phyloP scores from a whole-genome alignment of 2,797 vertebrate species.

The Poecilia gillii region DNA sequence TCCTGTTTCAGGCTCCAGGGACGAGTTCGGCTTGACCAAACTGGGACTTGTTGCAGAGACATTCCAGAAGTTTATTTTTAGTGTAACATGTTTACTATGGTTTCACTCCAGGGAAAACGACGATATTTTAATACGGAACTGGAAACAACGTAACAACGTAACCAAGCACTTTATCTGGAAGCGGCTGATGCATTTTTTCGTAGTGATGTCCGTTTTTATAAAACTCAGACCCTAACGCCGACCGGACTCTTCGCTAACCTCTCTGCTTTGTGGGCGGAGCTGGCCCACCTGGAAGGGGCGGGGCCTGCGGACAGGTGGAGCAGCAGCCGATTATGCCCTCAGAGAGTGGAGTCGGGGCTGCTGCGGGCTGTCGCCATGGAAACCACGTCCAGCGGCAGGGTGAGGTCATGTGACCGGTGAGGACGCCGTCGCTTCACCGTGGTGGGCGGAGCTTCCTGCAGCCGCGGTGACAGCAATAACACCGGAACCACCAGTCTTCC shows the following conservation, averaged over 20 bases:
- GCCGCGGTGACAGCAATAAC: constrained; percentile 67
- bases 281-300: constrained; percentile 22
- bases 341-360: constrained; percentile 3
- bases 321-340: constrained; percentile 13
- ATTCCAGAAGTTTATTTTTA: constrained; percentile 95
- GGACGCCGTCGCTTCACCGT: too few relatives aligned
- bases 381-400: not conserved
- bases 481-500: constrained; percentile 75
- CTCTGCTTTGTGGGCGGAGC: constrained; percentile 29
- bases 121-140: constrained; percentile 87
- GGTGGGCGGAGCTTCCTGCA: constrained; percentile 39
- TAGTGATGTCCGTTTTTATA: constrained; percentile 86
- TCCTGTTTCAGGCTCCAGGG: constrained; percentile 90
- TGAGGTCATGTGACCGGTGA: not conserved
- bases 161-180: constrained; percentile 87
- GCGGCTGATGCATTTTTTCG: constrained; percentile 84
- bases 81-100: constrained; percentile 89
- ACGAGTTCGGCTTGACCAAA: constrained; percentile 96
- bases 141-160: constrained; percentile 83
- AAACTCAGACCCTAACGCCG: constrained; percentile 60
- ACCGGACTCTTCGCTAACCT: constrained; percentile 40
- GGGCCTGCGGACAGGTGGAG: constrained; percentile 15
- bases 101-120: constrained; percentile 87
- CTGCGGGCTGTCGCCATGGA: constrained; percentile 5
- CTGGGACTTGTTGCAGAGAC: constrained; percentile 90